Evolutionary conservation across 2,888 invertebrate genomes (phyloP).

Genomic region (Agriotes lineatus): DNA sequence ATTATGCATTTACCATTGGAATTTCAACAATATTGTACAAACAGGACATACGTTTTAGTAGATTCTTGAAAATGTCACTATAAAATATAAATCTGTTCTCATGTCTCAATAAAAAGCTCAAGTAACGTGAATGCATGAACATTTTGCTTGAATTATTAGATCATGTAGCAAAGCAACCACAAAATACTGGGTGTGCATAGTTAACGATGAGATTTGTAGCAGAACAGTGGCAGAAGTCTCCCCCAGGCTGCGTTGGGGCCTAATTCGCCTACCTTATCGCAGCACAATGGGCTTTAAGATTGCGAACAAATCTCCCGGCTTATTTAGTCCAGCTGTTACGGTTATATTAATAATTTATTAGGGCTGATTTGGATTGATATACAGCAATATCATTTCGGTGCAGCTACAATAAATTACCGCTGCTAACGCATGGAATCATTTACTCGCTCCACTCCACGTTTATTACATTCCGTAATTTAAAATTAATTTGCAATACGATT

Average conservation of each 20-base stretch:
- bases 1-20: too few relatives aligned
- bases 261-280: not conserved
- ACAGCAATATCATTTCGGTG: slow-evolving; percentile 41
- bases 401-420: slow-evolving; percentile 41
- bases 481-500: slow-evolving; percentile 45
- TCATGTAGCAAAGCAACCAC: too few relatives aligned
- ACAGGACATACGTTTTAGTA: too few relatives aligned
- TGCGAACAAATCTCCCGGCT: slow-evolving; percentile 12
- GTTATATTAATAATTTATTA: slow-evolving; percentile 44
- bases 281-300: slow-evolving; percentile 8
- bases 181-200: too few relatives aligned
- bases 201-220: too few relatives aligned
- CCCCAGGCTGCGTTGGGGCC: not conserved
- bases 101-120: too few relatives aligned
- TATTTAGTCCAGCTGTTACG: slow-evolving; percentile 28
- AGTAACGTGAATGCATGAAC: too few relatives aligned
- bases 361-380: slow-evolving; percentile 41
- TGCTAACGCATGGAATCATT: slow-evolving; percentile 45
- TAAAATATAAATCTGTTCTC: too few relatives aligned
- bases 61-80: too few relatives aligned
- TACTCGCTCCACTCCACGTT: slow-evolving; percentile 44
- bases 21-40: too few relatives aligned
- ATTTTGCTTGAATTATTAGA: too few relatives aligned
- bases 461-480: slow-evolving; percentile 45
- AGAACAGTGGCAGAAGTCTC: not conserved